phyloP scores from a whole-genome alignment of 2,113 vertebrate genomes.

The Bubo blakistoni region DNA sequence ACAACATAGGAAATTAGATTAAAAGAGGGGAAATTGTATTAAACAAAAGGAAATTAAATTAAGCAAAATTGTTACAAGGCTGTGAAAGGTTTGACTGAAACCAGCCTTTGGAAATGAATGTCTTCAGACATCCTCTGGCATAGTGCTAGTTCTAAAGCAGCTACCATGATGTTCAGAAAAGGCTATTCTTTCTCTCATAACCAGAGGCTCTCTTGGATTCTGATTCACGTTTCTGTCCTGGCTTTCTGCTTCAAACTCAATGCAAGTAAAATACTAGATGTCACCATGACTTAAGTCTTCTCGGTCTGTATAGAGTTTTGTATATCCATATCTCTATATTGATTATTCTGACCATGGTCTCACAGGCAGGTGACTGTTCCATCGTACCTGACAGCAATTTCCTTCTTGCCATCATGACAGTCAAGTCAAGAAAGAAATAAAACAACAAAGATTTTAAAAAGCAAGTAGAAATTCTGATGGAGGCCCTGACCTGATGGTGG shows the following conservation, averaged over 20 bases:
- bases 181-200: not conserved
- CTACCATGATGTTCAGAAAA: not conserved
- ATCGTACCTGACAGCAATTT: not conserved
- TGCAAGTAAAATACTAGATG: not conserved
- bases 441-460: not conserved
- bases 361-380: not conserved
- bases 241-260: not conserved
- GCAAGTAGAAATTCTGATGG: not conserved
- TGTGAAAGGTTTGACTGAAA: constrained; percentile 62
- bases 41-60: constrained; percentile 67
- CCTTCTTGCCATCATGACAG: not conserved
- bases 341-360: not conserved
- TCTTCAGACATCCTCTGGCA: not conserved
- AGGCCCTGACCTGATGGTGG: not conserved
- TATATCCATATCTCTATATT: not conserved
- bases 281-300: not conserved
- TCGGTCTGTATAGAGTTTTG: not conserved
- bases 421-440: not conserved
- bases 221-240: not conserved
- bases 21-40: constrained; percentile 44
- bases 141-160: not conserved
- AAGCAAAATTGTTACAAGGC: constrained; percentile 41
- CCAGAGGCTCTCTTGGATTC: not conserved
- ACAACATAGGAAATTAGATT: constrained; percentile 63
- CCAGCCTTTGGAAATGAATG: constrained; percentile 34